Evolutionary conservation across 53 echinoderm and acorn worm genomes (phyloP).

Genomic region (Astropecten irregularis): DNA sequence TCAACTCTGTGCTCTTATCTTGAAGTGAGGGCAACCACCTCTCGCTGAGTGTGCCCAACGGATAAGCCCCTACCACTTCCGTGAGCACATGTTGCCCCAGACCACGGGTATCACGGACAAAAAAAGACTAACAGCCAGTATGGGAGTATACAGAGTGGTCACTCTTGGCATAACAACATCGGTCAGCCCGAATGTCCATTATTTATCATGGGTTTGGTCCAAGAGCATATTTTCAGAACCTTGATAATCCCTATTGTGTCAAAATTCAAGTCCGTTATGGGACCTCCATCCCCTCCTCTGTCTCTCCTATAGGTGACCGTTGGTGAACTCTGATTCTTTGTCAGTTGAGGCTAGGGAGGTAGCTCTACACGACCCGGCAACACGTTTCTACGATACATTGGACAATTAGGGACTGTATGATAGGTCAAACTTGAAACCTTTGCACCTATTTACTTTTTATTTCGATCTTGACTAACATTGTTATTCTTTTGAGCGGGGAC

Average conservation of each 20-base stretch:
- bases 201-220: too few species aligned
- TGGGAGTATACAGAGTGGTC: neutral
- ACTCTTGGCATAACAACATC: neutral
- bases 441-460: too few species aligned
- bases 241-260: neutral
- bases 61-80: neutral
- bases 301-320: neutral
- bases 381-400: too few species aligned
- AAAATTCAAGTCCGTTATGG: neutral
- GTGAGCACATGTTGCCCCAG: neutral
- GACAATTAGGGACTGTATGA: too few species aligned
- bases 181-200: neutral
- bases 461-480: too few species aligned
- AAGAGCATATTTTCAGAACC: neutral
- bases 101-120: neutral
- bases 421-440: too few species aligned
- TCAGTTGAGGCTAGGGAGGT: too few species aligned
- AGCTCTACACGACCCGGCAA: too few species aligned
- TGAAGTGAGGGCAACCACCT: slow-evolving; percentile 26
- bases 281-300: neutral
- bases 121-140: too few species aligned
- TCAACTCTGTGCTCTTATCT: neutral
- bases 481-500: too few species aligned
- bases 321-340: neutral
- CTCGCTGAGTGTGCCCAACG: slow-evolving; percentile 3